Conservation (phyloP, 2,113 vertebrate species). For the Hemibagrus wyckioides region DNA sequence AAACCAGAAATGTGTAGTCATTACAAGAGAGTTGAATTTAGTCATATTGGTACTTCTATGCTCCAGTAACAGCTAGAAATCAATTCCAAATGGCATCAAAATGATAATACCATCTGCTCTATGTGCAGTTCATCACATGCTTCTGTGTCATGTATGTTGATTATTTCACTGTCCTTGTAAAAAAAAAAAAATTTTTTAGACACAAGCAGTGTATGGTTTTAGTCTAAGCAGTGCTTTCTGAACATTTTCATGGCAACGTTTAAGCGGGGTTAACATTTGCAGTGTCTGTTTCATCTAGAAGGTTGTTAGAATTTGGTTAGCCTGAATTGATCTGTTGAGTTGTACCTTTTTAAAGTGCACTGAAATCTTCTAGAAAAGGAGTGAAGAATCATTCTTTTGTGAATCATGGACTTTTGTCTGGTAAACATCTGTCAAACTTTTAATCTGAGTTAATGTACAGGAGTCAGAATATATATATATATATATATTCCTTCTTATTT, state of each 20-base stretch:
- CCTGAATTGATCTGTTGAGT: not conserved
- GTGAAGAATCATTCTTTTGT: not conserved
- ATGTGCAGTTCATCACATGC: not conserved
- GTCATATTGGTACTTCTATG: not conserved
- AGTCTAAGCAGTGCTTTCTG: not conserved
- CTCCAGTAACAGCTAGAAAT: not conserved
- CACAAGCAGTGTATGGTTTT: not conserved
- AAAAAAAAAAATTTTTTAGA: not conserved
- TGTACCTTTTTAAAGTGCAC: not conserved
- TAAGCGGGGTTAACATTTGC: not conserved
- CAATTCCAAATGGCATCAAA: not conserved
- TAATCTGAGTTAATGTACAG: not conserved
- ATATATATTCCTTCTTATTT: constrained; percentile 26
- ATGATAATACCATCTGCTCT: not conserved
- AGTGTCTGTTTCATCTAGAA: not conserved
- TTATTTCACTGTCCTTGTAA: not conserved
- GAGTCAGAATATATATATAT: not conserved
- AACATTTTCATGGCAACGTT: not conserved
- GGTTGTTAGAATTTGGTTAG: not conserved
- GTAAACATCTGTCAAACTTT: not conserved
- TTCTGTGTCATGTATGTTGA: not conserved
- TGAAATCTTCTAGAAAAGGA: not conserved
- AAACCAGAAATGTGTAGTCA: not conserved
- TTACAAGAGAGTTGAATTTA: not conserved
- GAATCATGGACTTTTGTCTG: not conserved